phyloP scores from a whole-genome alignment of 2,797 vertebrate species.

The Phalloptychus januarius region DNA sequence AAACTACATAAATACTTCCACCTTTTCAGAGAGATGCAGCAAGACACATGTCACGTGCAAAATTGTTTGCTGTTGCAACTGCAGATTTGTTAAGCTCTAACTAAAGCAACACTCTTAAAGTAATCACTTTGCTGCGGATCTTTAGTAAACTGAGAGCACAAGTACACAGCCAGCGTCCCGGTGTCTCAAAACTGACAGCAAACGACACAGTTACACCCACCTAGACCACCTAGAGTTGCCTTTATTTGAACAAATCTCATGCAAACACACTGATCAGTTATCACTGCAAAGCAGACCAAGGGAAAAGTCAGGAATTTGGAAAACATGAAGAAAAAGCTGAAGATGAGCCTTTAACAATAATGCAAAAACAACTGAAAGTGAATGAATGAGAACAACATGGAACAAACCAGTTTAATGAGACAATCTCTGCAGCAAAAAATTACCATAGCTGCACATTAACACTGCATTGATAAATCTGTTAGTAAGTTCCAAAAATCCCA shows the following conservation, averaged over 20 bases:
- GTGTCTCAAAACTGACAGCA: background rate
- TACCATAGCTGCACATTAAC: background rate
- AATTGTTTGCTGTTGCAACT: background rate
- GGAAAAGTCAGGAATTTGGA: background rate
- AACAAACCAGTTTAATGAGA: background rate
- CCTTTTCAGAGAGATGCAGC: background rate
- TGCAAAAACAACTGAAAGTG: background rate
- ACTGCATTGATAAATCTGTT: background rate
- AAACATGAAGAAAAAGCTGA: background rate
- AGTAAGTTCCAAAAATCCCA: background rate
- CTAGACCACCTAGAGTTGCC: background rate
- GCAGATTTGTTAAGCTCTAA: background rate
- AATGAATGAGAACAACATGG: background rate
- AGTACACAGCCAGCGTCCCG: background rate
- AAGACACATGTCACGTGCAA: background rate
- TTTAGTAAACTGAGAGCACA: background rate
- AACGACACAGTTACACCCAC: background rate
- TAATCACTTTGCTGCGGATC: background rate
- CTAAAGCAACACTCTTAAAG: background rate
- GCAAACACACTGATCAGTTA: background rate
- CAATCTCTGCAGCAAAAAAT: background rate
- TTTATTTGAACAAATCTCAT: background rate
- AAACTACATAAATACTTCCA: background rate
- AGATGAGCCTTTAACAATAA: background rate
- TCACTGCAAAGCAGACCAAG: background rate